phyloP scores from a whole-genome alignment of 2,113 vertebrate genomes.

The Sceloporus undulatus region DNA sequence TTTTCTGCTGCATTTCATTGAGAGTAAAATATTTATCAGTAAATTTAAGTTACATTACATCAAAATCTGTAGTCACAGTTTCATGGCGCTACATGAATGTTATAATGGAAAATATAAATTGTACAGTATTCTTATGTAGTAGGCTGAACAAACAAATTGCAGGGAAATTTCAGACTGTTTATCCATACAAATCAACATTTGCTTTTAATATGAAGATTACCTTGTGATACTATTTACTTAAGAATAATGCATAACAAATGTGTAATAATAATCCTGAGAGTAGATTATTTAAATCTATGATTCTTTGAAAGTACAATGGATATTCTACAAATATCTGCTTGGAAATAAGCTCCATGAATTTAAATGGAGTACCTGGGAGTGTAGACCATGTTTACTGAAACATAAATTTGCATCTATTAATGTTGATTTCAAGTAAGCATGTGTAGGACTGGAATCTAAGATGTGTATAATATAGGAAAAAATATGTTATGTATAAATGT shows the following conservation, averaged over 20 bases:
- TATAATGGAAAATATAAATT: background rate
- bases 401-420: background rate
- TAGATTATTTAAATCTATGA: too few species aligned
- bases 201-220: slow-evolving; percentile 26
- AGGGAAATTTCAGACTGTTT: background rate
- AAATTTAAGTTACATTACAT: slow-evolving; percentile 34
- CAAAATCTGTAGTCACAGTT: background rate
- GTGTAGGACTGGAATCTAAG: background rate
- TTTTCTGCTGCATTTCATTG: slow-evolving; percentile 3
- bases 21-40: slow-evolving; percentile 12
- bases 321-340: background rate
- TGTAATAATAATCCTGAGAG: too few species aligned
- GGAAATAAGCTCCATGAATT: background rate
- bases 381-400: background rate
- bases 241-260: background rate
- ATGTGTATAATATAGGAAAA: background rate
- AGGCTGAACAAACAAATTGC: background rate
- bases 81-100: background rate
- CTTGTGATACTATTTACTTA: background rate
- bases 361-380: background rate
- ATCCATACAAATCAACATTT: background rate
- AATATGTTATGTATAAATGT: too few species aligned
- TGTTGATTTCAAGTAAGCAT: background rate
- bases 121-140: background rate
- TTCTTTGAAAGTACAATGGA: background rate